Conservation (phyloP, 2,797 vertebrate species). For the Ptychadena robeensis region DNA sequence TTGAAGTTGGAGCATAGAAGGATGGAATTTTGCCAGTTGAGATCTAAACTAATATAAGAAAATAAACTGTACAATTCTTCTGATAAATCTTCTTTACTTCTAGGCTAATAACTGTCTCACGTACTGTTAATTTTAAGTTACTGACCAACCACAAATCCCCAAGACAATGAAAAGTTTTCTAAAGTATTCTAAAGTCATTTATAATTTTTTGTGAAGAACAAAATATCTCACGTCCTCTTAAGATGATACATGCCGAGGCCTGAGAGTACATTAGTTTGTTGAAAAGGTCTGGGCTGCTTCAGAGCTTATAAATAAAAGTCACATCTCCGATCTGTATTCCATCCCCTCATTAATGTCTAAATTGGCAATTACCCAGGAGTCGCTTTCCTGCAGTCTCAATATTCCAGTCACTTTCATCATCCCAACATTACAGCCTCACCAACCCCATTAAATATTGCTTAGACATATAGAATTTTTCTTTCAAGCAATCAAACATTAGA, state of each 20-base stretch:
- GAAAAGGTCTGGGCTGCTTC: not conserved
- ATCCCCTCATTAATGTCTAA: slow-evolving; percentile 11
- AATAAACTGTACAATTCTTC: no score
- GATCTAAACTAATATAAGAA: no score
- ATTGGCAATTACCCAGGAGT: slow-evolving; percentile 1
- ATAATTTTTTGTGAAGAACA: not conserved
- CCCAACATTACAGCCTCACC: not conserved
- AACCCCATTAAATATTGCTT: slow-evolving; percentile 26
- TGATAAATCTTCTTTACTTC: no score
- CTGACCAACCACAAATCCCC: no score
- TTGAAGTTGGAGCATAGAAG: no score
- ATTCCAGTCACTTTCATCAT: slow-evolving; percentile 19
- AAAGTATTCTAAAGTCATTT: no score
- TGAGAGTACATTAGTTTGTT: not conserved
- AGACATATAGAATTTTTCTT: slow-evolving; percentile 23
- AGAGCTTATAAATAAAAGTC: not conserved
- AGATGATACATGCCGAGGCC: not conserved
- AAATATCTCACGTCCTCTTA: not conserved
- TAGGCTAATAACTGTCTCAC: no score
- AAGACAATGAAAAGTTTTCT: not conserved
- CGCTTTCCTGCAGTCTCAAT: not conserved
- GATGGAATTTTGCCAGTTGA: no score
- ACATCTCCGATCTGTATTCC: not conserved
- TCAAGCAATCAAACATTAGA: slow-evolving; percentile 6
- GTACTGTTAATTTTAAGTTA: no score